Evolutionary conservation across 2,113 vertebrate species (phyloP).

Genomic region (Laticauda colubrina): DNA sequence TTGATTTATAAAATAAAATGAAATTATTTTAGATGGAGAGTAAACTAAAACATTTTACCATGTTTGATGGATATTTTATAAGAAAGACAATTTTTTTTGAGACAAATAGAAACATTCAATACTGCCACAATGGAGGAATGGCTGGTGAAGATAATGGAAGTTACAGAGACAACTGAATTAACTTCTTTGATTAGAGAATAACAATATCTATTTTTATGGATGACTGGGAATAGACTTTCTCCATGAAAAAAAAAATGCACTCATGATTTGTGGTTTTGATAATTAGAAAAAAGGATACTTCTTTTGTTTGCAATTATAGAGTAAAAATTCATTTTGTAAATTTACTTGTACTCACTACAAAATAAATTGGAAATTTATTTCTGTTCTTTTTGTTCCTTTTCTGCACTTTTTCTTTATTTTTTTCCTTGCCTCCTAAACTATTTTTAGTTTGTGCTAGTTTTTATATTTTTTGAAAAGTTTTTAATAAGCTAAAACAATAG

Average conservation of each 20-base stretch:
- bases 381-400: not conserved
- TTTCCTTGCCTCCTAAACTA: not conserved
- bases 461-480: not conserved
- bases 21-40: not conserved
- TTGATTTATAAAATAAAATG: not conserved
- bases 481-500: not conserved
- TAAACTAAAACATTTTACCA: not conserved
- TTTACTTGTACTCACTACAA: not conserved
- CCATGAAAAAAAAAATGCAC: too few species aligned
- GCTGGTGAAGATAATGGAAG: not conserved
- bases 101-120: not conserved
- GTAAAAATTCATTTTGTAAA: not conserved
- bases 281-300: too few species aligned
- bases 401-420: not conserved
- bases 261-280: too few species aligned
- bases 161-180: not conserved
- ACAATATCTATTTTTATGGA: not conserved
- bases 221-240: not conserved
- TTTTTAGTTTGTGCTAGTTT: not conserved
- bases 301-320: not conserved
- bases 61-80: not conserved
- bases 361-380: not conserved
- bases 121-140: not conserved
- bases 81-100: not conserved
- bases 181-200: not conserved